Conservation (phyloP, 2,888 invertebrate genomes). For the Coelinius sp. region DNA sequence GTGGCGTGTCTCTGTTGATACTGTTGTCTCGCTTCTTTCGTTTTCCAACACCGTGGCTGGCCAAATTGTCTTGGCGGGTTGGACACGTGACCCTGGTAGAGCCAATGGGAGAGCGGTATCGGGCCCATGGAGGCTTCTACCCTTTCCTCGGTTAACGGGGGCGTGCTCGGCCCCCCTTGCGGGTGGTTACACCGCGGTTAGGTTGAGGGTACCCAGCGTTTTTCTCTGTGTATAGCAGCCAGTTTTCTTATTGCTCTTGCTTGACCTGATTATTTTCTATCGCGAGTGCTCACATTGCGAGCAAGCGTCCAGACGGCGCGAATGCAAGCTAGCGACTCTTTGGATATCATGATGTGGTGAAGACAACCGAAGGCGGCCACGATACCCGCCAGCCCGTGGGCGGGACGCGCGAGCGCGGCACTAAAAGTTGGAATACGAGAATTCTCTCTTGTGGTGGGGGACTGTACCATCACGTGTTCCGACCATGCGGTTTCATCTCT, state of each 20-base stretch:
- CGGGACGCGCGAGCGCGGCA: slow-evolving; percentile 66
- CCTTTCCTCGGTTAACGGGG: slow-evolving; percentile 70
- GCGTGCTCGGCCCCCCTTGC: slow-evolving; percentile 44
- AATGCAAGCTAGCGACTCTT: slow-evolving; percentile 64
- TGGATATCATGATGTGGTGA: slow-evolving; percentile 52
- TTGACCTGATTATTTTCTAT: slow-evolving; percentile 28
- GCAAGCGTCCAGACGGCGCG: slow-evolving; percentile 60
- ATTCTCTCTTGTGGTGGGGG: slow-evolving; percentile 52
- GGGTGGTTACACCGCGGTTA: slow-evolving; percentile 11
- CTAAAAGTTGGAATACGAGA: slow-evolving; percentile 16
- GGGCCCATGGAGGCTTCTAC: slow-evolving; percentile 64
- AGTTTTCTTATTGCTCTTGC: slow-evolving; percentile 26
- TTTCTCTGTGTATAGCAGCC: neutral
- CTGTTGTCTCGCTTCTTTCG: slow-evolving; percentile 57
- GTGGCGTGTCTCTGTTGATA: slow-evolving; percentile 64
- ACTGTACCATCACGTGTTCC: slow-evolving; percentile 63
- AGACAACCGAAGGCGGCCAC: slow-evolving; percentile 62
- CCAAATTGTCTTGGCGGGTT: slow-evolving; percentile 39
- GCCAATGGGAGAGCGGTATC: slow-evolving; percentile 67
- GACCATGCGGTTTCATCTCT: slow-evolving; percentile 61
- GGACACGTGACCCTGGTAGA: slow-evolving; percentile 61
- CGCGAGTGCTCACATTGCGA: slow-evolving; percentile 35
- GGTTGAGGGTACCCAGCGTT: slow-evolving; percentile 34
- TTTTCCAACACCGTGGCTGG: slow-evolving; percentile 39
- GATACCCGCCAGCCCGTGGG: slow-evolving; percentile 62